phyloP scores from a whole-genome alignment of 1,140 invertebrate species.

The Trigoniulus corallinus region DNA sequence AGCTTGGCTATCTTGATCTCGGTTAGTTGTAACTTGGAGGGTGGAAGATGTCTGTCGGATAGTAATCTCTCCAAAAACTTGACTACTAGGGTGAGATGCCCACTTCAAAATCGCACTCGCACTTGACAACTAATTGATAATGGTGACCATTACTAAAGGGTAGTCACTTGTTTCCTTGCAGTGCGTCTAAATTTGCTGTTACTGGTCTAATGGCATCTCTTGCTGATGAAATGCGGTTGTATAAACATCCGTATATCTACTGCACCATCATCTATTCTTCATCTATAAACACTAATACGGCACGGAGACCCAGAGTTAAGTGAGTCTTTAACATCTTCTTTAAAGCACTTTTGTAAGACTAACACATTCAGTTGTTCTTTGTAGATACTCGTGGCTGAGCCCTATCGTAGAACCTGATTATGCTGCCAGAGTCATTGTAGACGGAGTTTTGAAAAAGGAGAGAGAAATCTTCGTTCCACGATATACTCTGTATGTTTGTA shows the following conservation, averaged over 20 bases:
- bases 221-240: constrained; percentile 14
- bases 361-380: neutral
- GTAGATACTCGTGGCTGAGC: neutral
- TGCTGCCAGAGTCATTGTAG: neutral
- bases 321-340: constrained; percentile 3
- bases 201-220: constrained; percentile 20
- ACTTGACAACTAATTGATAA: no score
- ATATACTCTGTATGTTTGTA: neutral
- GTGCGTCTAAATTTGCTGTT: constrained; percentile 9
- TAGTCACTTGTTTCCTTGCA: no score
- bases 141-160: no score
- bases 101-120: no score
- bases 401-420: constrained; percentile 1
- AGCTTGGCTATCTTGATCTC: no score
- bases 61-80: no score
- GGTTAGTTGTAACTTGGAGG: no score
- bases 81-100: no score
- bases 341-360: neutral
- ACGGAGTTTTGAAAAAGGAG: constrained; percentile 5
- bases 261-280: constrained; percentile 21
- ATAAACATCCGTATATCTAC: constrained; percentile 16
- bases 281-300: constrained; percentile 19
- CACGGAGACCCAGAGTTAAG: constrained; percentile 15
- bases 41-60: no score
- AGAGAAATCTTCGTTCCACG: constrained; percentile 2